phyloP scores from a whole-genome alignment of 1,140 invertebrate genomes.

The Cydia fagiglandana region DNA sequence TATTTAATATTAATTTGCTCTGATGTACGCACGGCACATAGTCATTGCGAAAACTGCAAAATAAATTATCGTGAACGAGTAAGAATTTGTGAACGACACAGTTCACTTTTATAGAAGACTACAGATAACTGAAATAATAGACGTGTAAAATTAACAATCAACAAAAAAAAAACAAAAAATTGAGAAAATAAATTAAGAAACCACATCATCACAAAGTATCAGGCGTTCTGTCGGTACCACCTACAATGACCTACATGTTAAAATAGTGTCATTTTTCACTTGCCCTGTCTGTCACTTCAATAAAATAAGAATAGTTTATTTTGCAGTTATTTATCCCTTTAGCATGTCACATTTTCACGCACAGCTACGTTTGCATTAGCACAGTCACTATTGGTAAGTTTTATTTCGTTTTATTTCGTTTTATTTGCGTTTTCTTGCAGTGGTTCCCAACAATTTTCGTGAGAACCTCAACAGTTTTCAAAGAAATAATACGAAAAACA shows the following conservation, averaged over 20 bases:
- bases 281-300: not conserved
- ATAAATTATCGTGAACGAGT: not conserved
- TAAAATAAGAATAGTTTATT: not conserved
- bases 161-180: no score
- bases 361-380: slow-evolving; percentile 17
- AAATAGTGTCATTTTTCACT: no score
- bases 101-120: no score
- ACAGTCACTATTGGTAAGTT: slow-evolving; percentile 19
- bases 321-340: slow-evolving; percentile 14
- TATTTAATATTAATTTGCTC: slow-evolving; percentile 38
- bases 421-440: not conserved
- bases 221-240: no score
- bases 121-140: no score
- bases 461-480: no score
- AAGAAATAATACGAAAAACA: no score
- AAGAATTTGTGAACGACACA: not conserved
- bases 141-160: no score
- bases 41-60: slow-evolving; percentile 11
- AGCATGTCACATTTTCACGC: slow-evolving; percentile 20
- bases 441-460: not conserved
- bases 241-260: no score
- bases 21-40: slow-evolving; percentile 12
- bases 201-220: no score
- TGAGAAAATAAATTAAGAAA: no score
- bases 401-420: not conserved